A percentile compares a stretch with the other conserved stretches of the same genome.
Conservation (phyloP, 2,888 invertebrate species). For the Cheilosia grossa region DNA sequence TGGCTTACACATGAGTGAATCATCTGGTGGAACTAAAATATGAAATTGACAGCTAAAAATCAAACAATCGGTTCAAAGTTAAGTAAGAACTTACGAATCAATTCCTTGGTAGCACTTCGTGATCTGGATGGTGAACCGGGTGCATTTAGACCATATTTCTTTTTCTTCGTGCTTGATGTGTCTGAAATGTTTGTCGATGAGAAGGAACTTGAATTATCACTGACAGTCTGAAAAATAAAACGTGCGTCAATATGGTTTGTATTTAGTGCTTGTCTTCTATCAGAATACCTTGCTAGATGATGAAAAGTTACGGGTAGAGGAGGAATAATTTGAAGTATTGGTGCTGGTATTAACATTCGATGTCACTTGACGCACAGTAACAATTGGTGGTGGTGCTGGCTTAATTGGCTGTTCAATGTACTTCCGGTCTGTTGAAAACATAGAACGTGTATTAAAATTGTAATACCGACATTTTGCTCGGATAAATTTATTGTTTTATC, state of each 20-base stretch:
- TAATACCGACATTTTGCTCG: conserved; percentile 77
- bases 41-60: conserved; percentile 1
- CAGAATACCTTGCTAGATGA: conserved; percentile 77
- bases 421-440: conserved; percentile 85
- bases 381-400: conserved; percentile 89
- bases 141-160: conserved; percentile 89
- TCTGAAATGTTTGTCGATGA: conserved; percentile 77
- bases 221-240: conserved; percentile 71
- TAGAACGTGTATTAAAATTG: conserved; percentile 28
- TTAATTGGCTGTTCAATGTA: conserved; percentile 93
- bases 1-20: conserved; percentile 93
- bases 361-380: conserved; percentile 85
- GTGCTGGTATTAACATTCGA: conserved; percentile 79
- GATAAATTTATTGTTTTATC: neutral
- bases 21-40: conserved; percentile 91
- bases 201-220: conserved; percentile 79
- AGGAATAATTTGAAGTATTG: conserved; percentile 75
- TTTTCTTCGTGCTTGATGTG: conserved; percentile 83
- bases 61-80: neutral
- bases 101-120: conserved; percentile 94
- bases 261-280: neutral
- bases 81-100: conserved; percentile 84
- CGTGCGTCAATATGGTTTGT: conserved; percentile 2
- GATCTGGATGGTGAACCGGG: conserved; percentile 94
- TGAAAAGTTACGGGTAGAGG: conserved; percentile 62